A percentile compares a stretch with the other conserved stretches of the same genome.
Conservation (phyloP, 2,113 vertebrate genomes). For the Columba janthina region DNA sequence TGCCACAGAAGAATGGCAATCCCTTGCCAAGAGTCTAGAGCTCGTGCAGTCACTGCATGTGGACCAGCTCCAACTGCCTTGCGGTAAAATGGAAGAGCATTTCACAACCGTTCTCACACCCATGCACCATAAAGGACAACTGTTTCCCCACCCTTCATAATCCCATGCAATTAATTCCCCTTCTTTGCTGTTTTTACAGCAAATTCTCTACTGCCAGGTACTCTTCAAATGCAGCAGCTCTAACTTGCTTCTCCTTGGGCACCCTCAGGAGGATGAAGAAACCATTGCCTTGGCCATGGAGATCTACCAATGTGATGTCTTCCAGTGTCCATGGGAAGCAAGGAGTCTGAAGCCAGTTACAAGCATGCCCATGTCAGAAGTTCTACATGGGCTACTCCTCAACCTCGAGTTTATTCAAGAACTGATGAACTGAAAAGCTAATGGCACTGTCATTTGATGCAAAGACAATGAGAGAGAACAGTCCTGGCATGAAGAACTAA, state of each 20-base stretch:
- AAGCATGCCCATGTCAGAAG: neutral
- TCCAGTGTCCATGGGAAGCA: neutral
- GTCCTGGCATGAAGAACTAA: neutral
- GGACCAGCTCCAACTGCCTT: neutral
- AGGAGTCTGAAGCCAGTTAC: neutral
- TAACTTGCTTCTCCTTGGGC: neutral
- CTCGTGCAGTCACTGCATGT: neutral
- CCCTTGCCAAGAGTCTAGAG: neutral
- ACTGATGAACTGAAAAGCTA: neutral
- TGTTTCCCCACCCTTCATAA: slow-evolving; percentile 2
- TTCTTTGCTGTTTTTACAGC: neutral
- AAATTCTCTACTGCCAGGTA: neutral
- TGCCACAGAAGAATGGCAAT: neutral
- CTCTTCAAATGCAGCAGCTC: neutral
- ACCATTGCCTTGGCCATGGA: neutral
- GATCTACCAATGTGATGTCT: neutral
- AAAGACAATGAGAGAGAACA: neutral
- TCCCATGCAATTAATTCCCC: neutral
- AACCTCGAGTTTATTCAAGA: neutral
- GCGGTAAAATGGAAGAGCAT: neutral
- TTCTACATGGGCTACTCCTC: neutral
- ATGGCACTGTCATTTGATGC: neutral
- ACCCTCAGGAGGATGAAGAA: neutral
- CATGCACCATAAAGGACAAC: neutral
- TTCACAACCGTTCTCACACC: slow-evolving; percentile 19